Percentiles rank a stretch among this genome's conserved stretches.
Conservation (phyloP, 2,888 invertebrate genomes). For the Megaustenia siamemsis region DNA sequence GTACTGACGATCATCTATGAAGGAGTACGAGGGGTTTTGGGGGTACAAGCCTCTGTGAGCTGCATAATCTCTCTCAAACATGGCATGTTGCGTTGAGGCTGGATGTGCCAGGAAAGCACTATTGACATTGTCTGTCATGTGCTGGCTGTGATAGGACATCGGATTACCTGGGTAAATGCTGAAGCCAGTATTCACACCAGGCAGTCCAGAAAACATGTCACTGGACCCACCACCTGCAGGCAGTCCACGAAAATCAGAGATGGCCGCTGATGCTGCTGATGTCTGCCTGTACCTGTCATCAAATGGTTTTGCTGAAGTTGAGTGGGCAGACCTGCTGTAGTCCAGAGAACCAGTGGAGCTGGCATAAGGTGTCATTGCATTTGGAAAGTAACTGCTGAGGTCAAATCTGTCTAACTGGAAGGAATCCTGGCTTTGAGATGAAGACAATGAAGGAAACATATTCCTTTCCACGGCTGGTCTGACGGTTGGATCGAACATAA, state of each 20-base stretch:
- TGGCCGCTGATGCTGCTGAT: constrained; percentile 60
- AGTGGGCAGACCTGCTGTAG: constrained; percentile 69
- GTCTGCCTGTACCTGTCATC: constrained; percentile 77
- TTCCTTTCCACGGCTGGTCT: constrained; percentile 69
- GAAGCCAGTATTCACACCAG: constrained; percentile 72
- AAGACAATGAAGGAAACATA: constrained; percentile 70
- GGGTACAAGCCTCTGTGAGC: constrained; percentile 72
- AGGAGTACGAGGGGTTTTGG: constrained; percentile 75
- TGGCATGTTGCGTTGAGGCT: constrained; percentile 69
- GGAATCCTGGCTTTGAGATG: constrained; percentile 65
- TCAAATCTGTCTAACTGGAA: constrained; percentile 71
- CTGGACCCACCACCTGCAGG: constrained; percentile 70
- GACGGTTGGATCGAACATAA: constrained; percentile 73
- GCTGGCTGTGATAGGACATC: constrained; percentile 75
- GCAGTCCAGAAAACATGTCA: constrained; percentile 74
- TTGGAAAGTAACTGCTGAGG: constrained; percentile 70
- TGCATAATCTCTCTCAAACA: constrained; percentile 74
- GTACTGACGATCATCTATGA: constrained; percentile 77
- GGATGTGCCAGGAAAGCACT: constrained; percentile 74
- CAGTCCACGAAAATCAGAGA: constrained; percentile 74
- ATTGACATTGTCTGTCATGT: constrained; percentile 71
- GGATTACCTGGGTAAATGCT: constrained; percentile 76
- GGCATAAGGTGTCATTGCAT: constrained; percentile 57
- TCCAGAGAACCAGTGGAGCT: constrained; percentile 71
- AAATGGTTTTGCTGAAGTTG: constrained; percentile 72